Evolutionary conservation across 2,888 invertebrate genomes (phyloP), one percentile per base, ranked within the genome.

Genomic region (Auanema sp.): DNA sequence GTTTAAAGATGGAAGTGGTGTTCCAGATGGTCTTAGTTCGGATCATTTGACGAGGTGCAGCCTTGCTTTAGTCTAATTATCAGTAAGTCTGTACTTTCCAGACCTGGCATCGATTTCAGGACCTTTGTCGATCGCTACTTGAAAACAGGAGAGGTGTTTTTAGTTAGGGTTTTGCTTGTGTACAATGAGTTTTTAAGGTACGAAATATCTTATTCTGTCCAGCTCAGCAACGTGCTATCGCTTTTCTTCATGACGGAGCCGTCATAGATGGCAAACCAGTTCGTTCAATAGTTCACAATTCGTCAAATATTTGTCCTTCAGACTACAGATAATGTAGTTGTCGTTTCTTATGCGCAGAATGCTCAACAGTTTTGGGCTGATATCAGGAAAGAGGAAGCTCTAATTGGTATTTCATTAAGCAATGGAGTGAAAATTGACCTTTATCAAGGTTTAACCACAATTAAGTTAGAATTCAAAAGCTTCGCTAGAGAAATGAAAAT

Each of bases 331-430:
- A 43, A 55, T 23, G 62, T 66, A n/a, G 63, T 76, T 10, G 59
- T 70, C 25, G 56, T 75, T 4, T 65, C 69, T 23, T 73, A 71
- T 60, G 57, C 64, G 1, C 67, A 71, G 23, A 64, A 70, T 41
- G 62, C 75, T 10, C 68, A 65, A n/a, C 66, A 73, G 50, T 75
- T 76, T 54, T 75, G 71, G 72, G 76, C 75, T 0, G 76, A 75
- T 44, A 60, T 76, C 33, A 57, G 76, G 16, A 70, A 70, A 61
- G 66, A 66, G 21, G 76, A 76, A 53, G 65, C 64, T 0, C 69
- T 64, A 33, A 51, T 76, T 12, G 76, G 76, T 24, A 75, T 76
- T 40, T 60, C 68, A 16, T 55, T 76, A 33, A 14, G 64, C n/a
- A 58, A 75, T 51, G 76, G 76, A 42, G 70, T 75, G 2, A 64